Evolutionary conservation across 2,888 invertebrate genomes (phyloP), one percentile per base, ranked within the genome.

Genomic region (Cephalotes varians): DNA sequence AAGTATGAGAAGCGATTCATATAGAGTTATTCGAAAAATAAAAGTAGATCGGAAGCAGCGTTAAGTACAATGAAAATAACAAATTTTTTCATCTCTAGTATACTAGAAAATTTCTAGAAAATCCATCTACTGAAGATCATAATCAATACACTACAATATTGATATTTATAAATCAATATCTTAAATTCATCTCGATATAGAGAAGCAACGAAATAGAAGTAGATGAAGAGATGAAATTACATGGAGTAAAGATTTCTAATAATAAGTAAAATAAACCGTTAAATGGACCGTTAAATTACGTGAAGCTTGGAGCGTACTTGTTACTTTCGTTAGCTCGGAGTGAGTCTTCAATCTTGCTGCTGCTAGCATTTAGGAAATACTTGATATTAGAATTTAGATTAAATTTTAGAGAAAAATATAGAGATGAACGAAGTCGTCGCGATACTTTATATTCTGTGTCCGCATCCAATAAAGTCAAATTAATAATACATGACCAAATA

Each of bases 21-120:
- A n/a, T 3, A 31, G 15, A 69, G 9, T 49, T 69, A 64, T 40
- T 47, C 4, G 21, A 69, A 51, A 51, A 51, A 9, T 69, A 69
- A 34, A 51, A 1, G 7, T 31, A 37, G 3, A 51, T 15, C 4
- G 5, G 1, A 51, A 28, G 1, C 12, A 67, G 6, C 18, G 18
- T 49, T 34, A 69, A 69, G 4, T 10, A 37, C 18, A 34, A 18
- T 25, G 2, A 31, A 15, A 51, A 21, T 40, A 18, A 54, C 0
- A 18, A 49, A 21, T 18, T 40, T 40, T 56, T 72, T 54, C 2
- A 37, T 71, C 18, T 28, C 7, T n/a, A 18, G 10, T 5, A 10
- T 6, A n/a, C 47, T 49, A 25, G 6, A 18, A 54, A 12, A 71
- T 51, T 25, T 40, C 37, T 62, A 15, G 51, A 49, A 51, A 2